Evolutionary conservation across 2,888 invertebrate genomes (phyloP).

Genomic region (Drosophila nr. medialis): DNA sequence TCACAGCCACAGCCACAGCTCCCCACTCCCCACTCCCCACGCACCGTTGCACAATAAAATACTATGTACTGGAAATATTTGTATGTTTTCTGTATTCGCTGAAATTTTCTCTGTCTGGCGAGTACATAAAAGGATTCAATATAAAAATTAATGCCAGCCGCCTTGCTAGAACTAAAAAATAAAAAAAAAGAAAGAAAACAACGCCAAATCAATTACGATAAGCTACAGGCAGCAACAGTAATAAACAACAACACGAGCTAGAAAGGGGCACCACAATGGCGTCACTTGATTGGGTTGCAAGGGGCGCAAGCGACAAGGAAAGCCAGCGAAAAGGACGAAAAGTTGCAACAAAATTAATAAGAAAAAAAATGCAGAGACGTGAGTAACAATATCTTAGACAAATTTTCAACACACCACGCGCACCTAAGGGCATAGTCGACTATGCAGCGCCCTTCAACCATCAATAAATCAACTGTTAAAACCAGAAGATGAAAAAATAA

Average conservation of each 20-base stretch:
- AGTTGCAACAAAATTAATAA: slow-evolving; percentile 77
- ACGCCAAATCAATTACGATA: slow-evolving; percentile 74
- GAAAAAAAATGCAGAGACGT: slow-evolving; percentile 45
- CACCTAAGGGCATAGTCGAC: not conserved
- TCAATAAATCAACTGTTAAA: not conserved
- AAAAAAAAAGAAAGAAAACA: slow-evolving; percentile 38
- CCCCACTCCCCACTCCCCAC: not conserved
- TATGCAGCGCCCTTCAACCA: not conserved
- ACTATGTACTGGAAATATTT: not conserved
- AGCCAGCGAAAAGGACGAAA: slow-evolving; percentile 67
- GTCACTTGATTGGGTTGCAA: slow-evolving; percentile 27
- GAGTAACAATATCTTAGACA: slow-evolving; percentile 55
- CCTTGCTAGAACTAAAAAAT: slow-evolving; percentile 31
- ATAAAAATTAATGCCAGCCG: slow-evolving; percentile 69
- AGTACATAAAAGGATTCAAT: slow-evolving; percentile 70
- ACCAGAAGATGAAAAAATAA: too few relatives aligned
- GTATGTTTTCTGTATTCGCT: not conserved
- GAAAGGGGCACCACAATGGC: slow-evolving; percentile 39
- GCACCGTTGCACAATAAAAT: not conserved
- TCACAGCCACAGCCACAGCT: not conserved
- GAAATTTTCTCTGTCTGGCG: slow-evolving; percentile 9
- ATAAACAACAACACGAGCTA: slow-evolving; percentile 45
- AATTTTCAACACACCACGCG: not conserved
- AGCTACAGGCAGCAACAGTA: slow-evolving; percentile 64
- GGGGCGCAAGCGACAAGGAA: slow-evolving; percentile 10